phyloP scores from a whole-genome alignment of 1,140 invertebrate species.

The Sminthurides bifidus region DNA sequence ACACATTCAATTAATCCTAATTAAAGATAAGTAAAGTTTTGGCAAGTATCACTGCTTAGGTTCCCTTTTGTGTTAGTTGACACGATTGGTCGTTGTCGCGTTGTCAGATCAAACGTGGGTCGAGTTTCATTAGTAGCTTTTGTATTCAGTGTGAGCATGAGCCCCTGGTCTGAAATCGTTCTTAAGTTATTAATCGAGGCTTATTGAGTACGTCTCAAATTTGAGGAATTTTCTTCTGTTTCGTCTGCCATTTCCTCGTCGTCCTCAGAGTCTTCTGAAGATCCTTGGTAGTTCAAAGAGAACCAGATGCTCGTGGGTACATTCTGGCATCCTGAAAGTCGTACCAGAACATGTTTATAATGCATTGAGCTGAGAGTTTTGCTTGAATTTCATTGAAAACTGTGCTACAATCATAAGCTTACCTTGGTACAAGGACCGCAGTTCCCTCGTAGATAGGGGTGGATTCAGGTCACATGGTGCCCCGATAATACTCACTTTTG shows the following conservation, averaged over 20 bases:
- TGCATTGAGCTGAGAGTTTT: neutral
- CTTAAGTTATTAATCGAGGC: no score
- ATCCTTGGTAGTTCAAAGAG: constrained; percentile 19
- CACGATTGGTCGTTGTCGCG: no score
- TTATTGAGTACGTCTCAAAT: no score
- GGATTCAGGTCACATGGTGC: constrained; percentile 41
- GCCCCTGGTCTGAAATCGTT: no score
- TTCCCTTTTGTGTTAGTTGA: constrained; percentile 2
- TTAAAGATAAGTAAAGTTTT: no score
- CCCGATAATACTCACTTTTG: constrained; percentile 38
- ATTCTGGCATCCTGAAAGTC: constrained; percentile 40
- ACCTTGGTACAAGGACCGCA: constrained; percentile 36
- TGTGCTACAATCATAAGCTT: neutral
- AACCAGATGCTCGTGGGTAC: constrained; percentile 38
- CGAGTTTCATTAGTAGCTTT: no score
- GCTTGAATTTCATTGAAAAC: neutral
- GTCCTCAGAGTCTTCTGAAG: constrained; percentile 9
- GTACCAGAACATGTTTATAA: neutral
- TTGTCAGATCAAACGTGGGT: no score
- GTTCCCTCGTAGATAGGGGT: constrained; percentile 38
- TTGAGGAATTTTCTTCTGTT: constrained; percentile 8
- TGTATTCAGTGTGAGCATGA: no score
- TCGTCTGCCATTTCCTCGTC: constrained; percentile 9
- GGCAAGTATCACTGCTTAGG: constrained; percentile 14
- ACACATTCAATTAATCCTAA: no score